Base-by-base conservation (phyloP, 2,888 invertebrate genomes). In the Pseudococcus viburni region DNA sequence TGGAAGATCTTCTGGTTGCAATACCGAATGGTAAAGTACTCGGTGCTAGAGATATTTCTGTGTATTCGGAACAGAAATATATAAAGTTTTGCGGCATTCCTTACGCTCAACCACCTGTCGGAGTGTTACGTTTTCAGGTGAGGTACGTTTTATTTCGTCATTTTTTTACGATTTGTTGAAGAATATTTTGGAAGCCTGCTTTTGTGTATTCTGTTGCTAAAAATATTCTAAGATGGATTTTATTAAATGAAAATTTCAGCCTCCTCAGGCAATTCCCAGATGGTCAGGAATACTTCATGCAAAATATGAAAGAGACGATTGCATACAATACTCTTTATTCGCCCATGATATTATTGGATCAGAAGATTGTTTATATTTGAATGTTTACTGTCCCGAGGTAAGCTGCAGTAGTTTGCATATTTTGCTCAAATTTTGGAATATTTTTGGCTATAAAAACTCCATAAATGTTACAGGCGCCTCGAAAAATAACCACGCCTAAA, bases 311-410 rank as follows among this genome's bases (percentile, higher is more conserved):
- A 86, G 46, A 68, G 12, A 68, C 46, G 86, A 86, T 15, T 86
- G 86, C 46, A 6, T 68, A 8, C 86, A 86, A 46, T 86, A 59
- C 64, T 86, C 86, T 0, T 33, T 42, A 8, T 86, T 73, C 19
- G 7, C n/a, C 9, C 39, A 19, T 12, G 11, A 68, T 11, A 15
- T 86, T 19, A 22, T 73, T 17, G 86, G 86, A 46, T 86, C 86
- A 2, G 86, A 86, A 22, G 86, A 86, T 42, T 86, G 86, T 42
- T 73, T 86, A 42, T 73, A 86, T 22, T 19, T 86, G 22, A 86
- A 73, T 19, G 64, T 86, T 6, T 68, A 19, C 22, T 9, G 17
- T 19, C 86, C 48, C 5, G 68, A 86, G 42, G 86, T 86, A 86
- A 9, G 80, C 26, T 19, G 17, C 5, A 15, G 7, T 15, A 33